These are phyloP conservation scores for Jacana jacana DNA, from an alignment of 2,113 vertebrate genomes.

Conservation along the genomic window DNA sequence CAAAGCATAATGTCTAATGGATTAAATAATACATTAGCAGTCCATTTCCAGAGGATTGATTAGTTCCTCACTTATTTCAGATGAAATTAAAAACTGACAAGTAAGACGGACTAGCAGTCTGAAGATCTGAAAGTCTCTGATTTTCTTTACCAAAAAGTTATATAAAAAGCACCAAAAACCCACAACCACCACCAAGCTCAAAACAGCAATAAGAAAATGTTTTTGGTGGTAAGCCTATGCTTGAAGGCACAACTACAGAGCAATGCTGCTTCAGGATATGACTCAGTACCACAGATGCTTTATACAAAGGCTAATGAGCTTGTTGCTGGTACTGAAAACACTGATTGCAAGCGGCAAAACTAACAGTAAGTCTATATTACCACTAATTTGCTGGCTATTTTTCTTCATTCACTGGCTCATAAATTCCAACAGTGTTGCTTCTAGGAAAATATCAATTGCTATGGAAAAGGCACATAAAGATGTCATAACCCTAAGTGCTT, in stretches of 20 bases:
- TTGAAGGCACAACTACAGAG: background rate
- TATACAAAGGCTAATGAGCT: background rate
- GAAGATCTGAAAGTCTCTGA: background rate
- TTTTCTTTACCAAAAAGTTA: background rate
- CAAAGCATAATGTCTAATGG: background rate
- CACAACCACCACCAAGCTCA: background rate
- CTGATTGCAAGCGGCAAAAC: background rate
- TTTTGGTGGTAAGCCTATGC: background rate
- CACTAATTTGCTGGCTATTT: constrained; percentile 6
- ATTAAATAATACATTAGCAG: constrained; percentile 43
- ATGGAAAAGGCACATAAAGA: background rate
- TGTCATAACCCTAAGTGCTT: background rate
- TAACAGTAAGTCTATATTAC: background rate
- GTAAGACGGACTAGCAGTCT: background rate
- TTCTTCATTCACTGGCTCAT: constrained; percentile 7
- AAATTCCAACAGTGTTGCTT: background rate
- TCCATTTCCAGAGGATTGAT: constrained; percentile 18
- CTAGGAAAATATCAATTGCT: constrained; percentile 26
- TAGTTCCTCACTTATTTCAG: background rate
- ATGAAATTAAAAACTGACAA: background rate
- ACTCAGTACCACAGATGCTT: background rate
- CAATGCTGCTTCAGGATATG: background rate
- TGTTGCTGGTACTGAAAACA: background rate
- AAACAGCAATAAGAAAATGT: background rate
- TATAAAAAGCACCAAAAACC: background rate